Percentiles rank a stretch among this genome's conserved stretches.
These are phyloP conservation scores for Papilio polytes DNA, from an alignment of 1,140 invertebrate species.

Conservation along the genomic window DNA sequence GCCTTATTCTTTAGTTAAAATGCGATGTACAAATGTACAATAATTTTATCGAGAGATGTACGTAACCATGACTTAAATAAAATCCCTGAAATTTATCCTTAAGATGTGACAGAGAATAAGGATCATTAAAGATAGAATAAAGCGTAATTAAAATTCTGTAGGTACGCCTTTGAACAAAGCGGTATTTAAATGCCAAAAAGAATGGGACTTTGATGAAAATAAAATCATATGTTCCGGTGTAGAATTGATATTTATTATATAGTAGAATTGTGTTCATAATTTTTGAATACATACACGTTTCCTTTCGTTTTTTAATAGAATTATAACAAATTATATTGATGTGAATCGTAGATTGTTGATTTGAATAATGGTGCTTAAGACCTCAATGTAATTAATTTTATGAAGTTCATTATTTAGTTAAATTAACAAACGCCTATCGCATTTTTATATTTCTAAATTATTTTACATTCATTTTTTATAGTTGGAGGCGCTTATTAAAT, in stretches of 20 bases:
- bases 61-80: constrained; percentile 6
- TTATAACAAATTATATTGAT: no score
- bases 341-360: no score
- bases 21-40: not conserved
- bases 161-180: not conserved
- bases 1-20: not conserved
- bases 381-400: no score
- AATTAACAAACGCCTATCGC: no score
- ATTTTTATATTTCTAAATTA: not conserved
- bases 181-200: not conserved
- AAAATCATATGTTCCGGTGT: not conserved
- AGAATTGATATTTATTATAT: no score
- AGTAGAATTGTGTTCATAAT: no score
- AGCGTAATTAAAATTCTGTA: constrained; percentile 10
- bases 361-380: no score
- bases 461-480: not conserved
- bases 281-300: no score
- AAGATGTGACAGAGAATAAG: not conserved
- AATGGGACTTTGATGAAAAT: not conserved
- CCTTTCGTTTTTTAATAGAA: no score
- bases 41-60: not conserved
- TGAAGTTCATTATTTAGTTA: no score
- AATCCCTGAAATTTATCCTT: not conserved
- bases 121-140: constrained; percentile 5
- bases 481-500: no score